These are phyloP conservation scores for Leptestheria dahalacensis DNA, from an alignment of 1,140 invertebrate genomes.

Conservation along the genomic window DNA sequence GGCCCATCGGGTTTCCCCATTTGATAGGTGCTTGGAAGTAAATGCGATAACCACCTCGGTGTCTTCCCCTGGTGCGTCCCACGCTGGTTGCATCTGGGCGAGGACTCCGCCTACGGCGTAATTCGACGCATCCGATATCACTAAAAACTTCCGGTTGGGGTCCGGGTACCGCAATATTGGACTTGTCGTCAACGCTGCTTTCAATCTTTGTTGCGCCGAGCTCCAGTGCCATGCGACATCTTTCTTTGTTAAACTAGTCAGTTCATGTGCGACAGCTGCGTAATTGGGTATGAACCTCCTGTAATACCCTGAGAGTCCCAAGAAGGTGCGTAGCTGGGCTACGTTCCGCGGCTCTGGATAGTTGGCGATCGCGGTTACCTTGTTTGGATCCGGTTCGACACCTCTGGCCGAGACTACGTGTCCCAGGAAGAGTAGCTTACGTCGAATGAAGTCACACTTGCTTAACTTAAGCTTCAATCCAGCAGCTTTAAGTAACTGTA, in stretches of 20 bases:
- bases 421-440: conserved; percentile 26
- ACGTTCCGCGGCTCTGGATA: conserved; percentile 23
- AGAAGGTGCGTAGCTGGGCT: conserved; percentile 25
- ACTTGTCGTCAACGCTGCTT: conserved; percentile 19
- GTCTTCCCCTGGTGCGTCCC: conserved; percentile 17
- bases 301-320: conserved; percentile 29
- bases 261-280: too few species aligned
- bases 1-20: conserved; percentile 22
- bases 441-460: conserved; percentile 23
- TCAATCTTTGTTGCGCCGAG: too few species aligned
- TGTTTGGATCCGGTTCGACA: conserved; percentile 26
- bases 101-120: conserved; percentile 28
- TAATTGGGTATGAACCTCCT: conserved; percentile 27
- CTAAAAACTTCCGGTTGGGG: conserved; percentile 19
- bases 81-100: conserved; percentile 20
- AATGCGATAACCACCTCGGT: conserved; percentile 24
- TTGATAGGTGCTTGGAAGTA: conserved; percentile 22
- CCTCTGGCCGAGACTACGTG: conserved; percentile 25
- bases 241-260: too few species aligned
- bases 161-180: conserved; percentile 23
- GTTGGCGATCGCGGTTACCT: conserved; percentile 24
- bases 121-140: conserved; percentile 25
- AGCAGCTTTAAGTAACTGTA: conserved; percentile 13
- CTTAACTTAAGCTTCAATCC: conserved; percentile 21
- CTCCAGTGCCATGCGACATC: too few species aligned